Percentiles rank a stretch among this genome's conserved stretches.
Evolutionary conservation across 92 coral and sea anemone genomes (phyloP).

Genomic region (Nematostella vectensis): DNA sequence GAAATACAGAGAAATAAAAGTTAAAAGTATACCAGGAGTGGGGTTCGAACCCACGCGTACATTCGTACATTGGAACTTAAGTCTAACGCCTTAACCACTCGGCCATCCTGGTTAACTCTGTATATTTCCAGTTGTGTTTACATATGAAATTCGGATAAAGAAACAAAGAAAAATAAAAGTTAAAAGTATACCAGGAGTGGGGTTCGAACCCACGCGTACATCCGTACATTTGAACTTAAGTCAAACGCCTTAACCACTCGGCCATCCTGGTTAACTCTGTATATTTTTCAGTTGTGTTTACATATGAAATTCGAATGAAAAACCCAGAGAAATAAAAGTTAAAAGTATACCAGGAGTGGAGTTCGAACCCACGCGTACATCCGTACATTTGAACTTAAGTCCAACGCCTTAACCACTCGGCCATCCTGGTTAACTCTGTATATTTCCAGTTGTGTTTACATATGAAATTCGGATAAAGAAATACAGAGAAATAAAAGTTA

Average conservation of each 20-base stretch:
- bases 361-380: conserved; percentile 86
- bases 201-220: conserved; percentile 86
- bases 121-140: no score
- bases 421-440: conserved; percentile 3
- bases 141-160: no score
- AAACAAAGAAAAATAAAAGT: no score
- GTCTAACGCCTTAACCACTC: conserved; percentile 99
- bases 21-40: conserved; percentile 76
- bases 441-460: no score
- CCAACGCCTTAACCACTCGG: conserved; percentile 99
- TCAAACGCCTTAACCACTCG: conserved; percentile 99
- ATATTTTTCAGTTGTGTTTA: no score
- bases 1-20: no score
- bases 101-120: conserved; percentile 99
- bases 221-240: conserved; percentile 99
- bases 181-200: conserved; percentile 77
- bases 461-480: no score
- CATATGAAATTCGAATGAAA: no score
- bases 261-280: conserved; percentile 99
- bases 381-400: conserved; percentile 99
- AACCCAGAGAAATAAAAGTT: no score
- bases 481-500: no score
- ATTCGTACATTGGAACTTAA: conserved; percentile 99
- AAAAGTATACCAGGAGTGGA: conserved; percentile 81
- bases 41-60: conserved; percentile 85